Conservation (phyloP, 2,888 invertebrate species). For the Chymomyza procnemis region DNA sequence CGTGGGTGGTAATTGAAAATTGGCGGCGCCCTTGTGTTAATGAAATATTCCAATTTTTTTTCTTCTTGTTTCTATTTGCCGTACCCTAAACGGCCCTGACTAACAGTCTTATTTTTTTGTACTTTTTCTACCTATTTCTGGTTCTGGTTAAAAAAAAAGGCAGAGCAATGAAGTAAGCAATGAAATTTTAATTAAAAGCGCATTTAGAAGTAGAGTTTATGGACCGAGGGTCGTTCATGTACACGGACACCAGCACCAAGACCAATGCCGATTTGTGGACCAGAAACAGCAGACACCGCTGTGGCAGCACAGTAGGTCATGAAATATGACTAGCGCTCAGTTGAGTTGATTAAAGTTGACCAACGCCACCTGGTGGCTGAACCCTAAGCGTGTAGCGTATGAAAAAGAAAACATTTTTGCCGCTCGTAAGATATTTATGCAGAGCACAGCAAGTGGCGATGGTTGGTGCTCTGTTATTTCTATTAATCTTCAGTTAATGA, state of each 20-base stretch:
- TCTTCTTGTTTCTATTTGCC: constrained; percentile 19
- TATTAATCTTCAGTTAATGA: background rate
- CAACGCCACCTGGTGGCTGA: background rate
- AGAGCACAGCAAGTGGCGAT: background rate
- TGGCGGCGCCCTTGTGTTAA: constrained; percentile 56
- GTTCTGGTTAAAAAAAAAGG: constrained; percentile 20
- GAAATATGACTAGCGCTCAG: background rate
- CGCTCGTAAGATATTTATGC: background rate
- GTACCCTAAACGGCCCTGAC: background rate
- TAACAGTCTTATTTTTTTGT: constrained; percentile 2
- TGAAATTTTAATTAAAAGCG: constrained; percentile 66
- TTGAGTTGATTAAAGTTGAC: constrained; percentile 8
- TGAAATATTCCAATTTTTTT: constrained; percentile 38
- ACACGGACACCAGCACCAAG: background rate
- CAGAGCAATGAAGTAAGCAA: constrained; percentile 23
- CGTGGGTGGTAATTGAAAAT: constrained; percentile 60
- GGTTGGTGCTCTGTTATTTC: background rate
- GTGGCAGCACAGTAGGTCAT: background rate
- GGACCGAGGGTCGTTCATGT: constrained; percentile 44
- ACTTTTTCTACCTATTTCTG: background rate
- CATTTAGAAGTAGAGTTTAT: constrained; percentile 65
- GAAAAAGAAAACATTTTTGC: background rate
- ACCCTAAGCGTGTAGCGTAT: background rate
- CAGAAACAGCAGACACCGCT: background rate
- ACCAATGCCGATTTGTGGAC: background rate